These are phyloP conservation scores for Lophius piscatorius DNA, from an alignment of 2,113 vertebrate genomes.

Conservation along the genomic window DNA sequence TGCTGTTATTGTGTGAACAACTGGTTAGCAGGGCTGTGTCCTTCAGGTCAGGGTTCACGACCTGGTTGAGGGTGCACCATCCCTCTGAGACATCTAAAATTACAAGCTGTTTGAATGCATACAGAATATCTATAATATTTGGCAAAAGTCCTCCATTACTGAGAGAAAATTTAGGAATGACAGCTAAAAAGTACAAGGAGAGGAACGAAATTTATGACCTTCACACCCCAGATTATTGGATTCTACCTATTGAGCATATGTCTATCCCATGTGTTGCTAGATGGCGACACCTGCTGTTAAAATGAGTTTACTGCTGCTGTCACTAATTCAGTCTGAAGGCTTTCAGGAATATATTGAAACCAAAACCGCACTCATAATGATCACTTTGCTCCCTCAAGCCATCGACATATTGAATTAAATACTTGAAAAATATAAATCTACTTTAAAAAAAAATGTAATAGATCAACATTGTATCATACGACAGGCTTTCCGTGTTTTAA, in stretches of 20 bases:
- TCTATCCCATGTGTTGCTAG: slow-evolving; percentile 12
- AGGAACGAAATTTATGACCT: background rate
- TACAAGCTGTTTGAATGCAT: slow-evolving; percentile 1
- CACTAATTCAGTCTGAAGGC: background rate
- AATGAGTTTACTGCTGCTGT: slow-evolving; percentile 27
- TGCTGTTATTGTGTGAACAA: slow-evolving; percentile 27
- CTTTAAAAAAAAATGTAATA: no score
- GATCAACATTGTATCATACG: background rate
- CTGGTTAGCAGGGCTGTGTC: slow-evolving; percentile 29
- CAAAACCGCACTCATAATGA: slow-evolving; percentile 6
- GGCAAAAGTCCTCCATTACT: background rate
- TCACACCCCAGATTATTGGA: slow-evolving; percentile 1
- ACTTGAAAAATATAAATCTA: no score
- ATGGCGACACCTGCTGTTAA: slow-evolving; percentile 62
- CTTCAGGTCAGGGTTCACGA: slow-evolving; percentile 37
- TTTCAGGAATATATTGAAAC: background rate
- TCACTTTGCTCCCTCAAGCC: background rate
- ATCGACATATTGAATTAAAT: no score
- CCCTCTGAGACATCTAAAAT: background rate
- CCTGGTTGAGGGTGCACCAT: slow-evolving; percentile 22
- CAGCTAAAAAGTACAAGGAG: background rate
- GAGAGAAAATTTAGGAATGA: background rate
- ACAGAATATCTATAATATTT: background rate
- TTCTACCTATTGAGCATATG: slow-evolving; percentile 24
- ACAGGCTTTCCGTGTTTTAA: background rate